Evolutionary conservation across 2,888 invertebrate species (phyloP).

Genomic region (Panopea generosa): DNA sequence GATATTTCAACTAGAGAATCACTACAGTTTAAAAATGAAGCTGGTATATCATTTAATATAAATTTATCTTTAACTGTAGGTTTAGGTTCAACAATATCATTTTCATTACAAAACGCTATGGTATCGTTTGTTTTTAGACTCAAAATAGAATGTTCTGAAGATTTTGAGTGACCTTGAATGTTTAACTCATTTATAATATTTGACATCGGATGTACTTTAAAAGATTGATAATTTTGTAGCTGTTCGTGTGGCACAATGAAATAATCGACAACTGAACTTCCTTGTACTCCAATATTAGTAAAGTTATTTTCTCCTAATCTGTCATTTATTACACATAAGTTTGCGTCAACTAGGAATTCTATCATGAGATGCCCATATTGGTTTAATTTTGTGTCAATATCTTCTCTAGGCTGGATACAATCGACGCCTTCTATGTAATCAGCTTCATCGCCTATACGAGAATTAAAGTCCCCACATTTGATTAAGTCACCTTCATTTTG

Average conservation of each 20-base stretch:
- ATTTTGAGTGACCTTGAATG: constrained; percentile 6
- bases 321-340: constrained; percentile 4
- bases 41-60: too few relatives aligned
- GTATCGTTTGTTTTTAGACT: background rate
- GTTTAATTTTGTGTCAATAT: constrained; percentile 11
- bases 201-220: background rate
- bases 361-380: constrained; percentile 6
- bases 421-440: constrained; percentile 16
- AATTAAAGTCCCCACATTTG: constrained; percentile 21
- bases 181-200: background rate
- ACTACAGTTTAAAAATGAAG: background rate
- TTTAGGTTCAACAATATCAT: too few relatives aligned
- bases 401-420: constrained; percentile 3
- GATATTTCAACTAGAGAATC: background rate
- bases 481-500: background rate
- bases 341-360: background rate
- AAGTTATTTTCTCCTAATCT: background rate
- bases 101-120: too few relatives aligned
- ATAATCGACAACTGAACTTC: constrained; percentile 10
- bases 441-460: constrained; percentile 4
- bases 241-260: background rate
- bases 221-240: background rate
- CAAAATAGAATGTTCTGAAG: constrained; percentile 2
- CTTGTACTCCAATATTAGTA: background rate
- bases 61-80: too few relatives aligned